Percentiles rank a stretch among this genome's conserved stretches.
Evolutionary conservation across 2,113 vertebrate species (phyloP).

Genomic region (Chaetodon auriga): DNA sequence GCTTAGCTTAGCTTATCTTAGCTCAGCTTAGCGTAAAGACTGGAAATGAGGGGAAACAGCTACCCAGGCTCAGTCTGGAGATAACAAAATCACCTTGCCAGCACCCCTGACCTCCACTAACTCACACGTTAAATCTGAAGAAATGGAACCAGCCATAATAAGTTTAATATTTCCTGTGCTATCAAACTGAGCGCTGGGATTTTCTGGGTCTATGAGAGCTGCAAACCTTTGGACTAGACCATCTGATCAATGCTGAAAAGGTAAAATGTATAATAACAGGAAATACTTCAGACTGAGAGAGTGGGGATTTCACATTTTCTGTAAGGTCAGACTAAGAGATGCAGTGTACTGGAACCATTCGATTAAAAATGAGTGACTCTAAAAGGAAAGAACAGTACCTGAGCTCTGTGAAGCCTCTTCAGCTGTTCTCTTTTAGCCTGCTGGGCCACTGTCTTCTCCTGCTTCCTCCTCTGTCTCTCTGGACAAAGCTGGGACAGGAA

Average conservation of each 20-base stretch:
- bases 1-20: too few relatives aligned
- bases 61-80: not conserved
- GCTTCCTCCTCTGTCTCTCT: slow-evolving; percentile 82
- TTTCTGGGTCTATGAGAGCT: too few relatives aligned
- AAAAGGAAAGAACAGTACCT: slow-evolving; percentile 82
- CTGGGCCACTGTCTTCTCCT: slow-evolving; percentile 86
- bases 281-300: not conserved
- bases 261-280: too few relatives aligned
- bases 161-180: not conserved
- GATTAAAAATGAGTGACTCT: not conserved
- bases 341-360: not conserved
- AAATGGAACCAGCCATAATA: slow-evolving; percentile 3
- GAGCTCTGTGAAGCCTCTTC: slow-evolving; percentile 94
- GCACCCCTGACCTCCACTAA: too few relatives aligned
- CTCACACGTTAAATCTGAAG: not conserved
- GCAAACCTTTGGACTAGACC: too few relatives aligned
- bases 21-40: too few relatives aligned
- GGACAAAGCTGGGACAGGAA: slow-evolving; percentile 72
- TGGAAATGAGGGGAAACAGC: too few relatives aligned
- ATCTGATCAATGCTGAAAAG: too few relatives aligned
- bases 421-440: slow-evolving; percentile 90
- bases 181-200: not conserved
- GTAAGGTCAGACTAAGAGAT: not conserved
- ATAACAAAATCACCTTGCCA: not conserved
- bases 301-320: not conserved